Evolutionary conservation across 2,797 vertebrate genomes (phyloP).

Genomic region (Chlorospingus flavigularis): DNA sequence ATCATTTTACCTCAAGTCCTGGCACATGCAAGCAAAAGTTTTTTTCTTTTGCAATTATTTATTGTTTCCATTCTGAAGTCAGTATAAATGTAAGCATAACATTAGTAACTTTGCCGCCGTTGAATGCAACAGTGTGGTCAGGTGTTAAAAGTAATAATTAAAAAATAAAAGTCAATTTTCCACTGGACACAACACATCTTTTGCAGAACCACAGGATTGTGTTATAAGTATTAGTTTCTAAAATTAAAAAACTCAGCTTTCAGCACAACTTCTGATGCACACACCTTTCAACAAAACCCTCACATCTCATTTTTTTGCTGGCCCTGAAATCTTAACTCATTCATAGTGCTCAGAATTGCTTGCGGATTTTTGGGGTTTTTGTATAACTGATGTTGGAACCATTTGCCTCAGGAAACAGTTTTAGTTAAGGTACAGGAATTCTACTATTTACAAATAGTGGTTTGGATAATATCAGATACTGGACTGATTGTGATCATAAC

Average conservation of each 20-base stretch:
- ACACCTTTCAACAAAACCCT: background rate
- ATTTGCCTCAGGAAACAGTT: background rate
- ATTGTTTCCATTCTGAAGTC: background rate
- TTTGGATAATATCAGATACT: background rate
- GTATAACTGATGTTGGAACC: background rate
- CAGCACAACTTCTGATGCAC: background rate
- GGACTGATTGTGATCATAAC: background rate
- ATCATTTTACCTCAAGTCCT: background rate
- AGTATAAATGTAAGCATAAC: background rate
- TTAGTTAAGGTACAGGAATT: background rate
- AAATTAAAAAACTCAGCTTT: background rate
- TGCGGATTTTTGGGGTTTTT: rapidly evolving
- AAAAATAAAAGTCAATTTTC: background rate
- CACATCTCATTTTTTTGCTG: background rate
- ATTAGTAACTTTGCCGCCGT: background rate
- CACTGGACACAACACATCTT: background rate
- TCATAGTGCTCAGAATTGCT: background rate
- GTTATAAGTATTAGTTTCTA: background rate
- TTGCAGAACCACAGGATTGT: background rate
- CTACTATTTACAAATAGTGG: background rate
- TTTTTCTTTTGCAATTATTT: background rate
- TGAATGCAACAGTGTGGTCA: background rate
- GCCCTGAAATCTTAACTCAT: background rate
- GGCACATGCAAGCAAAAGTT: too few species aligned
- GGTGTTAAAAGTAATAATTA: background rate